Conservation (phyloP, 2,888 invertebrate species). For the Lochmaea capreae region DNA sequence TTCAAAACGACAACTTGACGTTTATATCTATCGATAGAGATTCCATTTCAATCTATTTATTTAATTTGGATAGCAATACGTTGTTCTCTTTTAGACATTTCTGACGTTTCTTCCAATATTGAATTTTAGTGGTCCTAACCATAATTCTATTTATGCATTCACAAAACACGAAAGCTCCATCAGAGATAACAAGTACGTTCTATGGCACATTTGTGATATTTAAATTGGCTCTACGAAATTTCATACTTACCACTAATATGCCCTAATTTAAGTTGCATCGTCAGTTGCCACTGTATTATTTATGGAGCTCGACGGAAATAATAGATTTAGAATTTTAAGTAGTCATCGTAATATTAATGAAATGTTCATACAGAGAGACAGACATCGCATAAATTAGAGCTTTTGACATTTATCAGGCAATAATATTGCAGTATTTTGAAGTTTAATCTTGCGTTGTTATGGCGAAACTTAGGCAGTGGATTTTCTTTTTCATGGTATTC, state of each 20-base stretch:
- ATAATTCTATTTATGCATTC: constrained; percentile 1
- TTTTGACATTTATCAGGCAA: no score
- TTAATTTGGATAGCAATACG: not conserved
- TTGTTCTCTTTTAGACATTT: not conserved
- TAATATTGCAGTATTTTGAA: no score
- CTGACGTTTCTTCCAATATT: constrained; percentile 6
- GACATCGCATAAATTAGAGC: no score
- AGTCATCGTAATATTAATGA: no score
- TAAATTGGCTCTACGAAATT: constrained; percentile 4
- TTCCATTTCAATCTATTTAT: not conserved
- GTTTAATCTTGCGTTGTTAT: no score
- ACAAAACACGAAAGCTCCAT: not conserved
- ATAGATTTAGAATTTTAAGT: not conserved
- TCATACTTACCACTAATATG: constrained; percentile 6
- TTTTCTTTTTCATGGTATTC: no score
- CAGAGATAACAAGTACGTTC: not conserved
- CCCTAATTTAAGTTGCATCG: not conserved
- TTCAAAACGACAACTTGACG: not conserved
- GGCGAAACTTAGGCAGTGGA: no score
- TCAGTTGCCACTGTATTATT: not conserved
- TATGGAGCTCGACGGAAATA: not conserved
- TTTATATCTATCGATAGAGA: not conserved
- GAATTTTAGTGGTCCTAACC: not conserved
- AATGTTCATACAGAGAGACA: no score
- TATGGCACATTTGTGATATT: constrained; percentile 1